These are phyloP conservation scores for Caenorhabditis sinica DNA, from an alignment of 2,888 invertebrate genomes.

Conservation along the genomic window DNA sequence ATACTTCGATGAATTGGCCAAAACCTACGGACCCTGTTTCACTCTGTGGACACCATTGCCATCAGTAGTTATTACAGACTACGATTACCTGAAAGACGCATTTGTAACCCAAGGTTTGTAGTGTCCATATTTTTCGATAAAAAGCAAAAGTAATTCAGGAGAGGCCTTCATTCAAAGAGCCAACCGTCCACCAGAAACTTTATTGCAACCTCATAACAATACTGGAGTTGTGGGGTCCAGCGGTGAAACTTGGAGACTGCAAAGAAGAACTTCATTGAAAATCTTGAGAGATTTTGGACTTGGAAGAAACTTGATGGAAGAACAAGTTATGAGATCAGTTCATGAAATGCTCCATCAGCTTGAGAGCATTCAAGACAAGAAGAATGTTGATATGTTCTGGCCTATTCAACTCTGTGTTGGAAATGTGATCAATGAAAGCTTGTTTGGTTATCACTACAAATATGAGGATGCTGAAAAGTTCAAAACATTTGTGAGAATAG, in stretches of 20 bases:
- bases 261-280: slow-evolving; percentile 66
- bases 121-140: not conserved
- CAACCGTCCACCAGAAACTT: slow-evolving; percentile 39
- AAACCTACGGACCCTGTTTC: slow-evolving; percentile 74
- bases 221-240: slow-evolving; percentile 52
- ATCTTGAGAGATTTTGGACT: slow-evolving; percentile 72
- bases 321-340: slow-evolving; percentile 61
- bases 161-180: slow-evolving; percentile 38
- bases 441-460: slow-evolving; percentile 69
- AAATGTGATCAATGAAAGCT: slow-evolving; percentile 73
- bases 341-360: slow-evolving; percentile 57
- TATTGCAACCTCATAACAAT: slow-evolving; percentile 38
- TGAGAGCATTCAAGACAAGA: slow-evolving; percentile 24
- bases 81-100: slow-evolving; percentile 60
- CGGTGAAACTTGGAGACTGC: slow-evolving; percentile 72
- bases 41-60: slow-evolving; percentile 73
- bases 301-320: slow-evolving; percentile 71
- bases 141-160: slow-evolving; percentile 14
- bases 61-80: slow-evolving; percentile 67
- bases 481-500: slow-evolving; percentile 47
- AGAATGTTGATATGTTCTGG: slow-evolving; percentile 63
- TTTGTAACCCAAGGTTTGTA: slow-evolving; percentile 63
- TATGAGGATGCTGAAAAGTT: slow-evolving; percentile 64
- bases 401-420: slow-evolving; percentile 71
- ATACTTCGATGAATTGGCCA: slow-evolving; percentile 51